Percentiles rank a stretch among this genome's conserved stretches.
Conservation (phyloP, 2,797 vertebrate species). For the Eremophila alpestris region DNA sequence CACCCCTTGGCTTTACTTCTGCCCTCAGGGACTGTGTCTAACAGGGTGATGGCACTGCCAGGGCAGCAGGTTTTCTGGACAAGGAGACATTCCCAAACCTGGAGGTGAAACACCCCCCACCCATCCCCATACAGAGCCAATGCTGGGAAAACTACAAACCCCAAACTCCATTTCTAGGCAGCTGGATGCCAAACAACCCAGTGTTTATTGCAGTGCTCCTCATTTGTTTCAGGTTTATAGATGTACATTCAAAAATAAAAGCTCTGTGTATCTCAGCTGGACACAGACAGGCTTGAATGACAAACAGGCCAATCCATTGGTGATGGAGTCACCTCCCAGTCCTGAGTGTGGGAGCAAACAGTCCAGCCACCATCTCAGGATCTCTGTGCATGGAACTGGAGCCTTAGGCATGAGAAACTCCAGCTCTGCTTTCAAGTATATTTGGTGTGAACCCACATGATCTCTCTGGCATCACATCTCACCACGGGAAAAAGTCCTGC, state of each 20-base stretch:
- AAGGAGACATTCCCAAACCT: neutral
- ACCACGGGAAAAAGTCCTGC: neutral
- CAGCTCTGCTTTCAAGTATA: slow-evolving; percentile 35
- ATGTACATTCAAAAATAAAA: slow-evolving; percentile 7
- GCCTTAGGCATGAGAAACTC: neutral
- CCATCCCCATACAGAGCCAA: accelerated
- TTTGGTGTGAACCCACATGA: neutral
- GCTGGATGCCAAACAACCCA: neutral
- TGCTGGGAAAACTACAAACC: neutral
- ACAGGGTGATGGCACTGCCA: neutral
- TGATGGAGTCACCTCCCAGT: neutral
- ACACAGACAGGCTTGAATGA: neutral
- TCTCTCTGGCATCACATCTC: neutral
- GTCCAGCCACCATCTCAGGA: neutral
- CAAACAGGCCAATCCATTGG: accelerated
- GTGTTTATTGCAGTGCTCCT: slow-evolving; percentile 36
- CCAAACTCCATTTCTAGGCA: neutral
- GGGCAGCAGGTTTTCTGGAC: neutral
- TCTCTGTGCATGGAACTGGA: neutral
- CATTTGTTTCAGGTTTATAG: neutral
- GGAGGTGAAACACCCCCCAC: accelerated
- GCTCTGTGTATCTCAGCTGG: neutral
- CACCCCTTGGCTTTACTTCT: neutral
- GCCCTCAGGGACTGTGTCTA: neutral
- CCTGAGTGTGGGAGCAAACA: neutral